These are phyloP conservation scores for Lerema accius DNA, from an alignment of 1,140 invertebrate genomes.

Conservation along the genomic window DNA sequence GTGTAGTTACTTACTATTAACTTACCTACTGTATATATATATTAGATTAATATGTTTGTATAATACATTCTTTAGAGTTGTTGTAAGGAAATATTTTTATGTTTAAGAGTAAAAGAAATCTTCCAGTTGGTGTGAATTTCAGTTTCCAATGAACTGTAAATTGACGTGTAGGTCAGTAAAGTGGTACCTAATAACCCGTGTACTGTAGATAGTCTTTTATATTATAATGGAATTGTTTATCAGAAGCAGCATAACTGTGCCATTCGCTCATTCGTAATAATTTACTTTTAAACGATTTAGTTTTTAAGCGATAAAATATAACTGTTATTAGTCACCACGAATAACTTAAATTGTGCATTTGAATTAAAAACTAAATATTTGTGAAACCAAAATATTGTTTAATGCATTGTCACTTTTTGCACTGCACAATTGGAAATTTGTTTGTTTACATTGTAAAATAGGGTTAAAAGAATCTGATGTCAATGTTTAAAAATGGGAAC, in stretches of 20 bases:
- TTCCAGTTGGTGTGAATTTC: conserved; percentile 45
- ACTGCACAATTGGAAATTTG: conserved; percentile 2
- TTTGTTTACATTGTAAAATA: not conserved
- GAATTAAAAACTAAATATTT: not conserved
- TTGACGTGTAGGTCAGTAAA: not conserved
- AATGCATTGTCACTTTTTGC: not conserved
- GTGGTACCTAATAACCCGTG: no score
- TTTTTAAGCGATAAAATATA: not conserved
- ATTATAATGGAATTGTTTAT: conserved; percentile 2
- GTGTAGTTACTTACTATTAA: conserved; percentile 68
- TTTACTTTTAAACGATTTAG: not conserved
- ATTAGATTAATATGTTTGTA: conserved; percentile 22
- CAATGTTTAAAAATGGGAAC: conserved; percentile 18
- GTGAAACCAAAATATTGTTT: not conserved
- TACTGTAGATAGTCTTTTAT: not conserved
- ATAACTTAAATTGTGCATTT: conserved; percentile 9
- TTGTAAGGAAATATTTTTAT: conserved; percentile 41
- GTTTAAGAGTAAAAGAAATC: conserved; percentile 40
- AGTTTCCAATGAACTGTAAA: conserved; percentile 5
- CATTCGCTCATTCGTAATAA: conserved; percentile 31
- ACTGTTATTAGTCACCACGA: not conserved
- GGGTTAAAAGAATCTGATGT: not conserved
- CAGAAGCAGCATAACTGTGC: conserved; percentile 33
- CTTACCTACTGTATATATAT: conserved; percentile 71
- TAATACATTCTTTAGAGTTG: conserved; percentile 14